phyloP scores from a whole-genome alignment of 2,113 vertebrate genomes.

The Caranx ignobilis region DNA sequence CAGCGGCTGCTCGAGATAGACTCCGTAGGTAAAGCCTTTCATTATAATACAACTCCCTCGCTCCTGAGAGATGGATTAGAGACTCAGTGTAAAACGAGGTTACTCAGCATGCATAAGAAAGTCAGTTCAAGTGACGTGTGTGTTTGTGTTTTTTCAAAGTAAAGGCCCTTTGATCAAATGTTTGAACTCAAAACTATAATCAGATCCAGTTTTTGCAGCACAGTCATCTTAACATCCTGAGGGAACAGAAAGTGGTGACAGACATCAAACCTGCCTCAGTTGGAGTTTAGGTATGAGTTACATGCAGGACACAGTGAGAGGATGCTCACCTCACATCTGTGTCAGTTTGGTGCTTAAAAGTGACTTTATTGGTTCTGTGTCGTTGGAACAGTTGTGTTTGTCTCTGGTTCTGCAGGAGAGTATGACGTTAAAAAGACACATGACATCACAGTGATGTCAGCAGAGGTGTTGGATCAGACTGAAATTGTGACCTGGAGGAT shows the following conservation, averaged over 20 bases:
- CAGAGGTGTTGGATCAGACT: not conserved
- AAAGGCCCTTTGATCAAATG: not conserved
- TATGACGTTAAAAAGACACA: no score
- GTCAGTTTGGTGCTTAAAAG: no score
- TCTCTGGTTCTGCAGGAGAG: not conserved
- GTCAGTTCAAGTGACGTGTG: not conserved
- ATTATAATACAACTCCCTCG: conserved; percentile 58
- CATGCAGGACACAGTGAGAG: conserved; percentile 47
- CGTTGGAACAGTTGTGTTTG: not conserved
- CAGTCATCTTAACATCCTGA: not conserved
- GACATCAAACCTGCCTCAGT: no score
- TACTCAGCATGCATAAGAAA: not conserved
- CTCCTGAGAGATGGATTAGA: not conserved
- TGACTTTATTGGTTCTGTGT: no score
- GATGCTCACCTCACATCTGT: conserved; percentile 56
- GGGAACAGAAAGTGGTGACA: not conserved
- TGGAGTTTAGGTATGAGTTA: conserved; percentile 35
- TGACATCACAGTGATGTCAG: no score
- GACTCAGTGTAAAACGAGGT: not conserved
- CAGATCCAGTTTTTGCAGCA: not conserved
- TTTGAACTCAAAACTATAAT: not conserved
- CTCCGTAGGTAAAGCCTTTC: conserved; percentile 95
- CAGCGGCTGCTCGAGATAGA: conserved; percentile 97
- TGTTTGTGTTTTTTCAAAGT: not conserved
- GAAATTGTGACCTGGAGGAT: no score